phyloP scores from a whole-genome alignment of 2,797 vertebrate species.

The Masticophis lateralis region DNA sequence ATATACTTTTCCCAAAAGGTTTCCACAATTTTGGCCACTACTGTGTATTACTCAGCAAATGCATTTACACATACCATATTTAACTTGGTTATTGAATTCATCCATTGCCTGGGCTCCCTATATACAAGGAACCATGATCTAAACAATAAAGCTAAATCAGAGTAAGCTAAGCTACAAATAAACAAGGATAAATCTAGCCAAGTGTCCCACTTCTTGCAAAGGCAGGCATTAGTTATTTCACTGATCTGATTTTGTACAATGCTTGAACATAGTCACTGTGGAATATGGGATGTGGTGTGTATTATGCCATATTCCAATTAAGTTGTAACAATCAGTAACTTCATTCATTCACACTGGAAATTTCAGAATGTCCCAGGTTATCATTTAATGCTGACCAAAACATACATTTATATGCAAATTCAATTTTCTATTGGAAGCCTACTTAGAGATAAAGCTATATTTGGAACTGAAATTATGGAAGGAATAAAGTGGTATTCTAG shows the following conservation, averaged over 20 bases:
- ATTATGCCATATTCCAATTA: neutral
- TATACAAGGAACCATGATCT: neutral
- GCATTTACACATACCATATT: neutral
- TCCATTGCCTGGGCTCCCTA: neutral
- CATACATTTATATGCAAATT: slow-evolving; percentile 56
- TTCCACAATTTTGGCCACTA: too few relatives aligned
- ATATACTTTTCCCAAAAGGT: too few relatives aligned
- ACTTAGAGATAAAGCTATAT: neutral
- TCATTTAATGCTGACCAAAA: slow-evolving; percentile 51
- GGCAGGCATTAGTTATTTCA: neutral
- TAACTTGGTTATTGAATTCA: neutral
- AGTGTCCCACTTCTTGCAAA: neutral
- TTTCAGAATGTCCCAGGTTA: slow-evolving; percentile 41
- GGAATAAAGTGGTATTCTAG: neutral
- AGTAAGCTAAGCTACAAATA: neutral
- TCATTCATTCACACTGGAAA: neutral
- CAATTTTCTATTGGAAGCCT: slow-evolving; percentile 28
- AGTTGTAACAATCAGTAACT: neutral
- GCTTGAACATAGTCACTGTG: neutral
- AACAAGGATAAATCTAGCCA: neutral
- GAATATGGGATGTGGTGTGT: neutral
- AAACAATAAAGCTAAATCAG: neutral
- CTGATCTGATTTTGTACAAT: neutral
- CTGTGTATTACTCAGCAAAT: neutral
- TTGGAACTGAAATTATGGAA: neutral